A percentile compares a stretch with the other conserved stretches of the same genome.
Evolutionary conservation across 2,797 vertebrate species (phyloP).

Genomic region (Enteromius treurensis): DNA sequence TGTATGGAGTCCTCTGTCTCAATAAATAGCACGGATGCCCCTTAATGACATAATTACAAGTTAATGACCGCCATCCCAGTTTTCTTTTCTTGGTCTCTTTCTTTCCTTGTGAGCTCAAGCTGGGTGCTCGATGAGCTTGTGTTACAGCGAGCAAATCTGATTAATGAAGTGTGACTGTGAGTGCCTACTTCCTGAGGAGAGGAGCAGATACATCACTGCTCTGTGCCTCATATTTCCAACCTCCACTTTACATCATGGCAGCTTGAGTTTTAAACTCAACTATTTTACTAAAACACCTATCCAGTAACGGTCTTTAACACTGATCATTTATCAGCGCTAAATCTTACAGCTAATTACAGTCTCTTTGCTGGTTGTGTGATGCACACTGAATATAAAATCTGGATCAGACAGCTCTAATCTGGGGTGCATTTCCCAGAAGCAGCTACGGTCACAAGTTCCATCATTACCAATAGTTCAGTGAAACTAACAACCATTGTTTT

Average conservation of each 20-base stretch:
- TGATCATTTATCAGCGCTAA: neutral
- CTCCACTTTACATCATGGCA: constrained; percentile 31
- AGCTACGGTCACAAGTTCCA: no score
- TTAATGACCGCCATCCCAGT: constrained; percentile 59
- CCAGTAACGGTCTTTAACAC: neutral
- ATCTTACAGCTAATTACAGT: neutral
- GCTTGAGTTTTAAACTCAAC: constrained; percentile 30
- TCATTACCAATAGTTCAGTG: no score
- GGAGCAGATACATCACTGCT: constrained; percentile 45
- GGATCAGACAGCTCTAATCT: neutral
- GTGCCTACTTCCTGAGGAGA: constrained; percentile 69
- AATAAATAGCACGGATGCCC: constrained; percentile 56
- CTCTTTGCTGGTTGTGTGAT: neutral
- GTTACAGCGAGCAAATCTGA: constrained; percentile 64
- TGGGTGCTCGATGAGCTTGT: constrained; percentile 67
- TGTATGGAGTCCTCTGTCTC: constrained; percentile 51
- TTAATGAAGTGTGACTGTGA: constrained; percentile 72
- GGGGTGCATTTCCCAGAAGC: no score
- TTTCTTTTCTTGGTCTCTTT: constrained; percentile 59
- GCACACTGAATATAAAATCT: neutral
- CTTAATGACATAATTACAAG: constrained; percentile 63
- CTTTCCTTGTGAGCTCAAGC: constrained; percentile 61
- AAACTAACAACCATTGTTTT: no score
- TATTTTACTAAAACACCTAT: constrained; percentile 30
- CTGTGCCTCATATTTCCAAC: constrained; percentile 44